These are phyloP conservation scores for Anabas testudineus DNA, from an alignment of 2,797 vertebrate species.

Conservation along the genomic window DNA sequence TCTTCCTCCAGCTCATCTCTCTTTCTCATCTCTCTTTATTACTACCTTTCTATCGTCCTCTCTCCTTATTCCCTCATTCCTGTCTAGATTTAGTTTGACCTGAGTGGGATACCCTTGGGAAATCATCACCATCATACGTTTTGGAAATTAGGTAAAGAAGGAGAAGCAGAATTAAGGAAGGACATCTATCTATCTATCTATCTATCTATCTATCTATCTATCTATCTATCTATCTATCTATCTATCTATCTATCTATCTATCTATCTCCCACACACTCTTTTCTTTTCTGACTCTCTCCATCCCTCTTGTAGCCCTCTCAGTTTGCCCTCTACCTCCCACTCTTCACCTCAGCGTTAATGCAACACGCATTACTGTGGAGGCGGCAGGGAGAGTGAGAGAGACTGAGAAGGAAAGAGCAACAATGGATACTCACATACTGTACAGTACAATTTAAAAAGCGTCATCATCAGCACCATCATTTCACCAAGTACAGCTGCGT, in stretches of 20 bases:
- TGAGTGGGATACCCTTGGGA: conserved; percentile 62
- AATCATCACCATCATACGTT: conserved; percentile 62
- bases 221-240: conserved; percentile 52
- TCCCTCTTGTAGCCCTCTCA: conserved; percentile 76
- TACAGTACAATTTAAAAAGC: conserved; percentile 52
- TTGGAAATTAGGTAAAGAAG: conserved; percentile 53
- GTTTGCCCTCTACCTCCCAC: conserved; percentile 83
- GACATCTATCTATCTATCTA: conserved; percentile 30
- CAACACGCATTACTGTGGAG: conserved; percentile 77
- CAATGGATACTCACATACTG: conserved; percentile 57
- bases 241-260: conserved; percentile 54
- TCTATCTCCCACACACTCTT: conserved; percentile 71
- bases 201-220: conserved; percentile 47
- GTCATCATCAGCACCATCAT: conserved; percentile 41
- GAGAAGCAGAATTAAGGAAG: conserved; percentile 13
- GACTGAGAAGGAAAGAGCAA: conserved; percentile 42
- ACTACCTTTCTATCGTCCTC: conserved; percentile 10
- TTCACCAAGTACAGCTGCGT: conserved; percentile 21
- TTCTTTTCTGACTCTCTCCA: conserved; percentile 66
- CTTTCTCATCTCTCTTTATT: conserved; percentile 25
- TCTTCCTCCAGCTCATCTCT: conserved; percentile 31
- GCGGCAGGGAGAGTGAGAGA: conserved; percentile 58
- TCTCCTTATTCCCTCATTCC: conserved; percentile 26
- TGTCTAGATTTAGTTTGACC: conserved; percentile 72
- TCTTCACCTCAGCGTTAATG: conserved; percentile 79